phyloP scores from a whole-genome alignment of 2,113 vertebrate genomes.

The Lycaon pictus region DNA sequence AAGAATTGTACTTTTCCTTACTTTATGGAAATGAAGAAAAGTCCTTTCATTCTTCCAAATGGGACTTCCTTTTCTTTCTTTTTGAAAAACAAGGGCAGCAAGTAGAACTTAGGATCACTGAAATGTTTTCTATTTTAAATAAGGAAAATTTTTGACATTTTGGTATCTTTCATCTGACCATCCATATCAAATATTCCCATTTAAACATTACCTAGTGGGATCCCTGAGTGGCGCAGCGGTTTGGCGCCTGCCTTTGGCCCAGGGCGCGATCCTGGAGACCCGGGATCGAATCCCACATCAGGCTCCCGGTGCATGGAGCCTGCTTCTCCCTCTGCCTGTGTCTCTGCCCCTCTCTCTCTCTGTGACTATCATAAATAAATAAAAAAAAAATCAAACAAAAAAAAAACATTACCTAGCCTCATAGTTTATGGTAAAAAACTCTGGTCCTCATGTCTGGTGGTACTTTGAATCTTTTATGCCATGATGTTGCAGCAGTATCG shows the following conservation, averaged over 20 bases:
- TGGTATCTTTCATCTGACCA: constrained; percentile 97
- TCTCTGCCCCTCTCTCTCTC: too few relatives aligned
- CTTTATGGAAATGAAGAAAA: neutral
- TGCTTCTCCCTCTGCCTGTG: too few relatives aligned
- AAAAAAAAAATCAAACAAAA: too few relatives aligned
- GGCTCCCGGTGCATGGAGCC: too few relatives aligned
- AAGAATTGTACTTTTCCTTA: neutral
- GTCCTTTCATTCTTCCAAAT: neutral
- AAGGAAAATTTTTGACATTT: constrained; percentile 93
- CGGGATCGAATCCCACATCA: too few relatives aligned
- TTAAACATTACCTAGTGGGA: constrained; percentile 76
- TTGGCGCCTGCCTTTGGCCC: too few relatives aligned
- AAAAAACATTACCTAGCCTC: constrained; percentile 72
- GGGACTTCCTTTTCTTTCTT: neutral
- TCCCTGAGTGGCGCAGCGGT: too few relatives aligned
- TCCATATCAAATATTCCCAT: constrained; percentile 85
- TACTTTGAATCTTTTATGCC: constrained; percentile 19
- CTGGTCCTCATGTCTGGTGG: constrained; percentile 5
- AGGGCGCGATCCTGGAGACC: too few relatives aligned
- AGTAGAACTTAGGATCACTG: neutral
- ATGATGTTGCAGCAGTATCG: neutral
- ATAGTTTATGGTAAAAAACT: constrained; percentile 36
- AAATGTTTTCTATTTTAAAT: constrained; percentile 4
- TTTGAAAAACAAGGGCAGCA: neutral
- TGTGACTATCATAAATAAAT: too few relatives aligned